These are phyloP conservation scores for Sarcophaga rosellei DNA, from an alignment of 2,888 invertebrate species.

Conservation along the genomic window DNA sequence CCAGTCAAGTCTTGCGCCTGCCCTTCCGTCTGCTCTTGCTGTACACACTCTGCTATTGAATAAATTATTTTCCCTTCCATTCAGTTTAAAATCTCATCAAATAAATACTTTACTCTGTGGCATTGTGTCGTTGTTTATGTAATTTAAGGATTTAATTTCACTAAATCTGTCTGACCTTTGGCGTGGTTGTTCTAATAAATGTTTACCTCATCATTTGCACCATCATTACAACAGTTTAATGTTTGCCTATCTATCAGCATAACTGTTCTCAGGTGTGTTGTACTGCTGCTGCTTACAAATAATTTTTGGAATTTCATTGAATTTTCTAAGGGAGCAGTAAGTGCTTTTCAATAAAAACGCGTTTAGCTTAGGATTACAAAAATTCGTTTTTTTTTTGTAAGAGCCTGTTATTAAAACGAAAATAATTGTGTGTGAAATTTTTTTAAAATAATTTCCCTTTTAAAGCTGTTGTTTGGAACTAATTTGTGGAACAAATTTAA, in stretches of 20 bases:
- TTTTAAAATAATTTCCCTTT: too few relatives aligned
- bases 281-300: not conserved
- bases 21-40: not conserved
- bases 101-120: not conserved
- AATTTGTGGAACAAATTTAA: constrained; percentile 8
- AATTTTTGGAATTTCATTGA: not conserved
- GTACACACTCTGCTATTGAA: constrained; percentile 24
- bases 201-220: not conserved
- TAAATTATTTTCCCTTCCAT: constrained; percentile 48
- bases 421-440: not conserved
- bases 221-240: not conserved
- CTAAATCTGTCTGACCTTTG: constrained; percentile 45
- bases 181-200: not conserved
- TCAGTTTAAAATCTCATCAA: constrained; percentile 35
- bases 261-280: constrained; percentile 36
- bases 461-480: constrained; percentile 44
- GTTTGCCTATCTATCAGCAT: not conserved
- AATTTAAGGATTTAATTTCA: constrained; percentile 62
- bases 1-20: not conserved
- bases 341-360: not conserved
- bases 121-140: constrained; percentile 46
- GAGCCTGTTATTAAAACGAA: constrained; percentile 22
- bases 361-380: constrained; percentile 47
- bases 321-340: not conserved
- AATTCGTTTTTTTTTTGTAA: not conserved